Evolutionary conservation across 2,888 invertebrate genomes (phyloP).

Genomic region (Plagodis dolabraria): DNA sequence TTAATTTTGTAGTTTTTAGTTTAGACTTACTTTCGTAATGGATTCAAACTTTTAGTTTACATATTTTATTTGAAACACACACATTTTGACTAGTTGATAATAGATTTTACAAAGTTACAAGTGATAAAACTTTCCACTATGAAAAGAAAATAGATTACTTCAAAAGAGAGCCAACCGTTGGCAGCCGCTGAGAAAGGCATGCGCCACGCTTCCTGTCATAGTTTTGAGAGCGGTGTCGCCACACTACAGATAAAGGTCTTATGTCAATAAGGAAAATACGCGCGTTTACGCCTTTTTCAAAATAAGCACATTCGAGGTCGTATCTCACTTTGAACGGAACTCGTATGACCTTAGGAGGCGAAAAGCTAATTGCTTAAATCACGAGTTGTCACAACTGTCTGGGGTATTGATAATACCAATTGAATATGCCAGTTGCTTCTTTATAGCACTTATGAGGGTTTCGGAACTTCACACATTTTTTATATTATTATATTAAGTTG

Average conservation of each 20-base stretch:
- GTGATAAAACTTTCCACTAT: no score
- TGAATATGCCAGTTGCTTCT: slow-evolving; percentile 35
- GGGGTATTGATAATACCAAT: slow-evolving; percentile 42
- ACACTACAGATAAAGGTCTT: slow-evolving; percentile 53
- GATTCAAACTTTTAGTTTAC: no score
- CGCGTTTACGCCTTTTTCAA: slow-evolving; percentile 57
- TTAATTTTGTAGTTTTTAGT: no score
- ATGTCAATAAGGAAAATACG: slow-evolving; percentile 53
- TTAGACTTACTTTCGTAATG: no score
- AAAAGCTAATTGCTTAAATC: slow-evolving; percentile 72
- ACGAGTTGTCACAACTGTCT: slow-evolving; percentile 51
- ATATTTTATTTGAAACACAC: no score
- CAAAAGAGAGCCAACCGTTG: slow-evolving; percentile 48
- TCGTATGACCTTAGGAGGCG: slow-evolving; percentile 75
- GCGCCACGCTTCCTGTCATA: slow-evolving; percentile 76
- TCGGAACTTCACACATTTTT: no score
- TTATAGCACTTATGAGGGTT: not conserved
- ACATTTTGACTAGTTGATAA: no score
- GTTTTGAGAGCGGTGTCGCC: slow-evolving; percentile 67
- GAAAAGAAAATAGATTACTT: slow-evolving; percentile 13
- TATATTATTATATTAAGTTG: no score
- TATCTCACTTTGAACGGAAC: slow-evolving; percentile 64
- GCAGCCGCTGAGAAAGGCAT: slow-evolving; percentile 71
- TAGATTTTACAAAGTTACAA: no score
- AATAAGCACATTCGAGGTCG: slow-evolving; percentile 58